phyloP scores from a whole-genome alignment of 2,113 vertebrate species.

The Promerops cafer region DNA sequence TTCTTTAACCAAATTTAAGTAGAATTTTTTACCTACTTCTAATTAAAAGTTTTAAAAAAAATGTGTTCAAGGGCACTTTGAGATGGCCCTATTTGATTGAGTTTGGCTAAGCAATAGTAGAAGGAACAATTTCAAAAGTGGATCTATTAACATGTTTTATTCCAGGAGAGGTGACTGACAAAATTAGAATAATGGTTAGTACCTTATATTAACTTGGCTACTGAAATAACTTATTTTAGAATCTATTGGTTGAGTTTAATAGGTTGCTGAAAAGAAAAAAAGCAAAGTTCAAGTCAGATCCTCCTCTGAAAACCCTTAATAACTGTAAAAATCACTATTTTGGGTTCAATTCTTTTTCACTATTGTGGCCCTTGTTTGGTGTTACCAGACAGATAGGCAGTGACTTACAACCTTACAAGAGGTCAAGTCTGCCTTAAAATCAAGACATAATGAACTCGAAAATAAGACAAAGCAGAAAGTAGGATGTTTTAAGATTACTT shows the following conservation, averaged over 20 bases:
- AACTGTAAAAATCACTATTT: background rate
- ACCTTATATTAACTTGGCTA: background rate
- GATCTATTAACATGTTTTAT: background rate
- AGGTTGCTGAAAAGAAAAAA: background rate
- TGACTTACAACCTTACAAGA: background rate
- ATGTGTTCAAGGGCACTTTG: background rate
- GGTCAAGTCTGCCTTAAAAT: background rate
- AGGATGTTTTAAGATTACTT: background rate
- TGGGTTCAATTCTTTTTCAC: background rate
- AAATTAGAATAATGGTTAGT: background rate
- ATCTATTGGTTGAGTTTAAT: background rate
- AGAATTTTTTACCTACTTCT: background rate
- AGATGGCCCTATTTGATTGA: background rate
- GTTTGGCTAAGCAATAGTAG: background rate
- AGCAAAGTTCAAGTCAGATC: background rate
- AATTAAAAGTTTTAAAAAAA: background rate
- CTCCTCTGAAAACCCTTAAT: background rate
- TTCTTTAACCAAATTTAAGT: background rate
- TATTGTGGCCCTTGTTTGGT: background rate
- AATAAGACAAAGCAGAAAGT: background rate
- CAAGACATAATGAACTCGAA: background rate
- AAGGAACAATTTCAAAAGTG: background rate
- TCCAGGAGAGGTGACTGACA: background rate
- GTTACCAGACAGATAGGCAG: background rate
- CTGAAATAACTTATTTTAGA: background rate